Evolutionary conservation across 2,113 vertebrate genomes (phyloP).

Genomic region (Crotalus viridis): DNA sequence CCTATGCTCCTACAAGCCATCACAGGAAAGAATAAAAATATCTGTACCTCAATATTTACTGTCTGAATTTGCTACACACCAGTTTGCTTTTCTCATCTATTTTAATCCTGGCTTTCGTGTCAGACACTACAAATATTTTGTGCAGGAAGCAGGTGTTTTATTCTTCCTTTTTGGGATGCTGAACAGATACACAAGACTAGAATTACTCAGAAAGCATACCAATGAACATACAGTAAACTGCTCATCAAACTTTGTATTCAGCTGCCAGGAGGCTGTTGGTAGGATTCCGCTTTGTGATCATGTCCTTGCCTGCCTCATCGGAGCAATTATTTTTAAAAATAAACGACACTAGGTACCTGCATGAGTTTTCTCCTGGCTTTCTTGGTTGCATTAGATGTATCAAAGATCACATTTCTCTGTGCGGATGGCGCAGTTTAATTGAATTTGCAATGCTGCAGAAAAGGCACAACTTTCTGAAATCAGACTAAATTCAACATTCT

Average conservation of each 20-base stretch:
- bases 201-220: slow-evolving; percentile 64
- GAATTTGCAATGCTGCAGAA: slow-evolving; percentile 47
- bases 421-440: slow-evolving; percentile 30
- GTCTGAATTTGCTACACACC: slow-evolving; percentile 59
- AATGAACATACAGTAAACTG: slow-evolving; percentile 51
- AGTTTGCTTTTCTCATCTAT: slow-evolving; percentile 61
- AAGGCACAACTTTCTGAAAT: slow-evolving; percentile 54
- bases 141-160: slow-evolving; percentile 61
- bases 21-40: neutral
- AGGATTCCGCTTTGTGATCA: slow-evolving; percentile 51
- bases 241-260: slow-evolving; percentile 45
- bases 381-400: slow-evolving; percentile 45
- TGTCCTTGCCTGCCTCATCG: slow-evolving; percentile 60
- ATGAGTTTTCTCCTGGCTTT: slow-evolving; percentile 56
- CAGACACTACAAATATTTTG: slow-evolving; percentile 54
- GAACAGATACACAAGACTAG: slow-evolving; percentile 62
- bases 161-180: slow-evolving; percentile 57
- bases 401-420: slow-evolving; percentile 52
- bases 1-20: neutral
- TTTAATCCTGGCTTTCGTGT: slow-evolving; percentile 52
- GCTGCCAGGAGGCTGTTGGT: slow-evolving; percentile 59
- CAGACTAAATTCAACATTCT: slow-evolving; percentile 62
- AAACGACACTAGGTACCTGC: neutral
- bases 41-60: slow-evolving; percentile 44
- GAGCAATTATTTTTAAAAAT: slow-evolving; percentile 58